Evolutionary conservation across 2,113 vertebrate genomes (phyloP).

Genomic region (Pica pica): DNA sequence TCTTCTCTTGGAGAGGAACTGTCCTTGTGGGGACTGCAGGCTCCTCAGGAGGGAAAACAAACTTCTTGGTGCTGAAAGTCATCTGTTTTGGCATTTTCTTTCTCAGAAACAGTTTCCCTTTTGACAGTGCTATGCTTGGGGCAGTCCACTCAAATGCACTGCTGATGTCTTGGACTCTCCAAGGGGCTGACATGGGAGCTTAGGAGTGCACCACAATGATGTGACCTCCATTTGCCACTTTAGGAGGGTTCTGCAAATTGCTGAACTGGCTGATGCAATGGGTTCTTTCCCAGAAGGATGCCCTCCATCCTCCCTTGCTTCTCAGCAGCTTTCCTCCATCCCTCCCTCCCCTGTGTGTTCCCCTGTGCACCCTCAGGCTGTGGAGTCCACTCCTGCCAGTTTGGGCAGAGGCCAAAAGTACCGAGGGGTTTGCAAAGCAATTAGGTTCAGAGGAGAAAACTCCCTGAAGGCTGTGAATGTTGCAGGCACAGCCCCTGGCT

Average conservation of each 20-base stretch:
- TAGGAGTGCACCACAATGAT: neutral
- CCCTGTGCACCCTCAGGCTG: neutral
- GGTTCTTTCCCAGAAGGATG: neutral
- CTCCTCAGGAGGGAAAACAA: neutral
- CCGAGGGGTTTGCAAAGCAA: neutral
- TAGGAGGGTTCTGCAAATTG: neutral
- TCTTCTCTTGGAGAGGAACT: neutral
- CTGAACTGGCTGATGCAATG: neutral
- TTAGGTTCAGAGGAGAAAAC: neutral
- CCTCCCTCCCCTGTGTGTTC: neutral
- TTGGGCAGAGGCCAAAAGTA: neutral
- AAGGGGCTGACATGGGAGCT: neutral
- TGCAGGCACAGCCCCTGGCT: neutral
- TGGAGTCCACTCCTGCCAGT: neutral
- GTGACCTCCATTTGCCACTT: neutral
- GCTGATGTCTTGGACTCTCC: neutral
- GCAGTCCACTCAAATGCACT: neutral
- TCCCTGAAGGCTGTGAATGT: neutral
- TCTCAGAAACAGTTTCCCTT: neutral
- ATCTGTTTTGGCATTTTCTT: constrained; percentile 1
- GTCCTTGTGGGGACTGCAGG: neutral
- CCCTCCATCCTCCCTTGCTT: neutral
- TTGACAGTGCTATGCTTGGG: neutral
- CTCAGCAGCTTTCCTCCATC: neutral
- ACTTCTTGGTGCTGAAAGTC: neutral